A percentile compares a stretch with the other conserved stretches of the same genome.
Conservation (phyloP, 2,113 vertebrate genomes). For the Phyllostomus discolor region DNA sequence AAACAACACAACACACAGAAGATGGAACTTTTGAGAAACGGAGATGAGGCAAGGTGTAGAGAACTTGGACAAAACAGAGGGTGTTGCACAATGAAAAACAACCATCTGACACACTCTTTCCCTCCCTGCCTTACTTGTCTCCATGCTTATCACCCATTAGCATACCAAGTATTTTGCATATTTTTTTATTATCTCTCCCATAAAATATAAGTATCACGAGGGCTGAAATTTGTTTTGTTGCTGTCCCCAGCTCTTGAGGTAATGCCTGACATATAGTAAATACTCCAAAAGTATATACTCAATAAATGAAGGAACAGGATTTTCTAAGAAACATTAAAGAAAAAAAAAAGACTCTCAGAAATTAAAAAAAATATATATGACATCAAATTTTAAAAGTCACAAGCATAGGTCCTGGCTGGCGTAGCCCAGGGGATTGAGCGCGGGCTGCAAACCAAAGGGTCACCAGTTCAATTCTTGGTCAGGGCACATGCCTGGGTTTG, state of each 20-base stretch:
- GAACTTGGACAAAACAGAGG: not conserved
- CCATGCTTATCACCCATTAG: not conserved
- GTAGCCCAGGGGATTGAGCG: too few relatives aligned
- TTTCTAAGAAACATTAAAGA: not conserved
- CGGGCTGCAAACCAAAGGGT: too few relatives aligned
- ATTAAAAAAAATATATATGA: not conserved
- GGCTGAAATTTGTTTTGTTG: not conserved
- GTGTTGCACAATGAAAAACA: not conserved
- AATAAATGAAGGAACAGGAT: not conserved
- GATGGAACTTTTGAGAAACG: not conserved
- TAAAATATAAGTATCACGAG: not conserved
- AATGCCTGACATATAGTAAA: not conserved
- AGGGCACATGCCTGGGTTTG: too few relatives aligned
- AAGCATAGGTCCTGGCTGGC: not conserved
- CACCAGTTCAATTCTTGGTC: too few relatives aligned
- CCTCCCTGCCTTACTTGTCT: not conserved
- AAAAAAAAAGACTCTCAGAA: not conserved
- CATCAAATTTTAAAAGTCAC: not conserved
- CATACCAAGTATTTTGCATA: not conserved
- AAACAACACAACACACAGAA: not conserved
- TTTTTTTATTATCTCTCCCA: not conserved
- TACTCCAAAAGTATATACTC: not conserved
- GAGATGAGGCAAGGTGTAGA: not conserved
- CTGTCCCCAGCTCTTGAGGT: not conserved
- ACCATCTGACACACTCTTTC: not conserved